phyloP scores from a whole-genome alignment of 1,140 invertebrate genomes.

The Saxidomus purpurata region DNA sequence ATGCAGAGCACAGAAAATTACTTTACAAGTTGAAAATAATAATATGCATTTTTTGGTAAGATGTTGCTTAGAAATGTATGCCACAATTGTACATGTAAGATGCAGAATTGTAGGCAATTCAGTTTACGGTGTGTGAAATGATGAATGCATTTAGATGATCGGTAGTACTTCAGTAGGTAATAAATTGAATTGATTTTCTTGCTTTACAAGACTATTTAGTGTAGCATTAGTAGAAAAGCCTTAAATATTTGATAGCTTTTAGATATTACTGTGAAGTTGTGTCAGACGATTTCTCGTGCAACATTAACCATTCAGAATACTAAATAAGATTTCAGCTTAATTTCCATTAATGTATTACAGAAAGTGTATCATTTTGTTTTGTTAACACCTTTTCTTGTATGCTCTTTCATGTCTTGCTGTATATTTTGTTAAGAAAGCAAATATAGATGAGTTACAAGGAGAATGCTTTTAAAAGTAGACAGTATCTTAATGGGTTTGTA shows the following conservation, averaged over 20 bases:
- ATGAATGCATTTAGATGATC: too few relatives aligned
- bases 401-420: too few relatives aligned
- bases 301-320: background rate
- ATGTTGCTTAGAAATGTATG: too few relatives aligned
- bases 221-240: background rate
- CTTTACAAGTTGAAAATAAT: too few relatives aligned
- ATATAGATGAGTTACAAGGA: background rate
- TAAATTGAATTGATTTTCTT: background rate
- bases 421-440: too few relatives aligned
- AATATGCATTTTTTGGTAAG: too few relatives aligned
- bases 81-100: too few relatives aligned
- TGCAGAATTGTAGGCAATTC: too few relatives aligned
- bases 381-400: too few relatives aligned
- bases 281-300: background rate
- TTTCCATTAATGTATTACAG: background rate
- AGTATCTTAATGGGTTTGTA: background rate
- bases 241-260: background rate
- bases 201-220: background rate
- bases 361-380: background rate
- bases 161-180: too few relatives aligned
- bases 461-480: background rate
- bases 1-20: too few relatives aligned
- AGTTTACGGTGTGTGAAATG: too few relatives aligned
- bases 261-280: background rate
- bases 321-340: slow-evolving; percentile 5